Base-by-base conservation (phyloP, 2,888 invertebrate species). In the Thereva unica region DNA sequence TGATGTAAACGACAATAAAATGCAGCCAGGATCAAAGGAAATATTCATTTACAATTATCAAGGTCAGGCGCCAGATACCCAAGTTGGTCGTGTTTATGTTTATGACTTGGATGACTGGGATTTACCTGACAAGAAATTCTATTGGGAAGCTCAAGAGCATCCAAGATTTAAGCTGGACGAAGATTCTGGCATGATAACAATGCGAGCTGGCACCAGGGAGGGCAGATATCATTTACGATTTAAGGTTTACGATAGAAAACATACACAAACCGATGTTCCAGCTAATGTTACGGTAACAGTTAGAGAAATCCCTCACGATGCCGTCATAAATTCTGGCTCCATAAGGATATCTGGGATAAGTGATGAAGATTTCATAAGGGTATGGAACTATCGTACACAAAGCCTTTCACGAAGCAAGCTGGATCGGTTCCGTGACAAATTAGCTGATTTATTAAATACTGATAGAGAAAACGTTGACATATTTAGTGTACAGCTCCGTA, bases 21-120 rank as follows among this genome's bases (percentile, higher is more conserved):
- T 98, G 95, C 93, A 93, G 77, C 95, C 97, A 0, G 99, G 98
- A 1, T 91, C 93, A 4, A 98, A 98, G 84, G 92, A 96, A 72
- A 95, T 99, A 75, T 92, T 96, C 77, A 95, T 97, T 2, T 98
- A 98, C 82, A 97, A 96, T 82, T 99, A 98, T 74, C 87, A 93
- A 86, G 92, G 93, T 9, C 91, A 92, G 80, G 90, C 93, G 66
- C 93, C 91, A 37, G 93, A 92, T 74, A 93, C 95, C 0, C 92
- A 91, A 79, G 92, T 98, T 71, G 97, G 97, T 42, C 85, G 94
- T 70, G 98, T 98, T 5, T 97, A 97, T 80, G 97, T 98, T 0
- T 94, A 95, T 77, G 99, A 99, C 82, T 83, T 93, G 71, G 99
- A 99, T 80, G 99, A 99, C 79, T 99, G 98, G 98, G 99, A 99